Evolutionary conservation across 2,113 vertebrate species (phyloP), one percentile per base, ranked within the genome.

Genomic region (Austrofundulus limnaeus): DNA sequence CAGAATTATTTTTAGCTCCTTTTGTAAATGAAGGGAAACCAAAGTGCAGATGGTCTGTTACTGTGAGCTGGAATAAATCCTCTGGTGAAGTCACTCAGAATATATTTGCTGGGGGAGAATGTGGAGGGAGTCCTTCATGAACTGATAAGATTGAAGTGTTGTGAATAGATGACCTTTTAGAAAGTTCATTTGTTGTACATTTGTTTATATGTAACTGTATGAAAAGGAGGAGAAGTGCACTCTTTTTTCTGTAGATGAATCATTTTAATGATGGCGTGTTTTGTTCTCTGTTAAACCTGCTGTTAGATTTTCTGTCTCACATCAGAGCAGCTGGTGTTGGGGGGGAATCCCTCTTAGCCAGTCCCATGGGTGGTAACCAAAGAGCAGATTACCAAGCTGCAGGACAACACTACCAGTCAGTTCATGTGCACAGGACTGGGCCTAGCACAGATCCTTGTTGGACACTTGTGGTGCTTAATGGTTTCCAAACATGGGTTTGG

Each of bases 341-440:
- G 64, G 79, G 74, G 85, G 75, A 67, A 75, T 72, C 69, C 73
- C 67, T 85, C 45, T 48, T 24, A n/a, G n/a, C n/a, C 38, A 3
- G 46, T 77, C 86, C 77, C 78, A 63, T 5, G 80, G 85, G 83
- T 70, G 8, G 82, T 82, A 85, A 87, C 82, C n/a, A 86, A 79
- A 84, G 78, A 46, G 46, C 28, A 24, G 45, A 54, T 68, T 60
- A 59, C 14, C 12, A 50, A 45, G 49, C 62, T 66, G 37, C 5
- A 49, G 54, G 62, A 60, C 59, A 65, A 31, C 64, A 38, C 24
- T 3, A 50, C 39, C 53, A 64, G 72, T 55, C 57, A 62, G 0
- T 63, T 49, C 34, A 63, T 46, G 25, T 20, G 20, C 31, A 42
- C 70, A 58, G 13, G 39, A 12, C 28, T 62, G 57, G 17, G 17